These are phyloP conservation scores for Virgularia gustaviana DNA, from an alignment of 92 coral and sea anemone species.

Conservation along the genomic window DNA sequence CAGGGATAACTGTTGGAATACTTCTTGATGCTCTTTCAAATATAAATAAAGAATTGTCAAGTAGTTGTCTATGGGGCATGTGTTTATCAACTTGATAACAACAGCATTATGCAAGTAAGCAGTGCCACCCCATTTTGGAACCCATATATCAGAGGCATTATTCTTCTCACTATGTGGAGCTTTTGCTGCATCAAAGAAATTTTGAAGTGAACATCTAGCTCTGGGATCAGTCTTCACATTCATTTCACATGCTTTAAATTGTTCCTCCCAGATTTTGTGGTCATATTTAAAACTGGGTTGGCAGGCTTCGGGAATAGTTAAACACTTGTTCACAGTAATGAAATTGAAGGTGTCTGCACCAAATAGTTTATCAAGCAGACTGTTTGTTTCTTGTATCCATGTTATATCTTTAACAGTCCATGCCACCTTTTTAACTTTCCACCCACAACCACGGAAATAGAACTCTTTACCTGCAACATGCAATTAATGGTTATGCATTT, in stretches of 20 bases:
- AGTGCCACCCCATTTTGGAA: constrained; percentile 10
- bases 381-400: neutral
- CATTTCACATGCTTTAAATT: neutral
- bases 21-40: constrained; percentile 7
- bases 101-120: neutral
- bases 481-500: no score
- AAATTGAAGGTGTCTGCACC: neutral
- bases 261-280: neutral
- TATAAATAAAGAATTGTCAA: neutral
- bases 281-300: neutral
- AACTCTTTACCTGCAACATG: no score
- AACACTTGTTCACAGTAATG: neutral
- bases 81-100: constrained; percentile 1
- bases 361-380: neutral
- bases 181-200: neutral
- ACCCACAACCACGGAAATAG: constrained; percentile 11
- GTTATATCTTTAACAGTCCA: neutral
- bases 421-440: neutral
- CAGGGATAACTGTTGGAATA: neutral
- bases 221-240: neutral
- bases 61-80: constrained; percentile 4
- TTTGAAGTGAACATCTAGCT: neutral
- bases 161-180: neutral
- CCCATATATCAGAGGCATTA: neutral
- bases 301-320: neutral